These are phyloP conservation scores for Asteroscopus sphinx DNA, from an alignment of 2,888 invertebrate genomes.

Conservation along the genomic window DNA sequence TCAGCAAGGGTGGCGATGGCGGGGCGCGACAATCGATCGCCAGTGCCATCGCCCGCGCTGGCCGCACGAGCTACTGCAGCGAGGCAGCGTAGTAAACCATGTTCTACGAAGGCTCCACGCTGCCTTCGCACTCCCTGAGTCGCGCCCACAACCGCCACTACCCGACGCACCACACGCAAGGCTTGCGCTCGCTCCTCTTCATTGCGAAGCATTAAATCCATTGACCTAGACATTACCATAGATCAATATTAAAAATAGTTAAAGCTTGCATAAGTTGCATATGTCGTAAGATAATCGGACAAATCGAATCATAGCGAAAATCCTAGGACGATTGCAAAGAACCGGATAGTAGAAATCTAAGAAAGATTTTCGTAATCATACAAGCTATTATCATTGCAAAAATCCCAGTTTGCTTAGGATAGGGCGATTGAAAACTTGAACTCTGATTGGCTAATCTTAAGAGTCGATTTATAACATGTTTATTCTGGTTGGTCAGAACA, in stretches of 20 bases:
- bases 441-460: no score
- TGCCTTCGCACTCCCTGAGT: slow-evolving; percentile 92
- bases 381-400: no score
- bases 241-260: background rate
- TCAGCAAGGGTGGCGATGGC: slow-evolving; percentile 97
- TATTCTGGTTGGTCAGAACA: no score
- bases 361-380: no score
- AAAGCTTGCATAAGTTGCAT: no score
- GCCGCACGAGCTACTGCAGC: slow-evolving; percentile 94
- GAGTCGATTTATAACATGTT: no score
- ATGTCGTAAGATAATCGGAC: no score
- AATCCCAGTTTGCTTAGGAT: no score
- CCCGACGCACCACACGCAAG: slow-evolving; percentile 93
- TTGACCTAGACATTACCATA: slow-evolving; percentile 89
- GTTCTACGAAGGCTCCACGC: slow-evolving; percentile 92
- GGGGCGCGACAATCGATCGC: slow-evolving; percentile 95
- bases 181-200: slow-evolving; percentile 98
- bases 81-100: slow-evolving; percentile 94
- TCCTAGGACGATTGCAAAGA: no score
- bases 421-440: no score
- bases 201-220: slow-evolving; percentile 96
- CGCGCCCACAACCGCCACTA: slow-evolving; percentile 82
- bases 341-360: no score
- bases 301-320: no score
- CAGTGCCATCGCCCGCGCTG: slow-evolving; percentile 92